A percentile compares a stretch with the other conserved stretches of the same genome.
These are phyloP conservation scores for Limanda limanda DNA, from an alignment of 2,113 vertebrate species.

Conservation along the genomic window DNA sequence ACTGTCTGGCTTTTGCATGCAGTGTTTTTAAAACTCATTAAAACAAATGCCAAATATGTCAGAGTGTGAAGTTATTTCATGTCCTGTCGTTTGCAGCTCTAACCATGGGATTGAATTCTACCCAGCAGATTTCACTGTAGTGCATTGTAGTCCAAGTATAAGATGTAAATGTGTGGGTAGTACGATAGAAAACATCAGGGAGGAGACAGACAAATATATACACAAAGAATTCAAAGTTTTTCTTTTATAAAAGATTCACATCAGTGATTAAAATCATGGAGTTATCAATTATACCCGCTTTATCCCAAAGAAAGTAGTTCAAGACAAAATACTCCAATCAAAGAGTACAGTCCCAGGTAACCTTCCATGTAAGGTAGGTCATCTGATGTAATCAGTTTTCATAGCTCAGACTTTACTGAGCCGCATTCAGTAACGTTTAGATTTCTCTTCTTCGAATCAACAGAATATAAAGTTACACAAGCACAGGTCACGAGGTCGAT, in stretches of 20 bases:
- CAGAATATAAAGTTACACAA: slow-evolving; percentile 11
- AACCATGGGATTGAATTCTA: not conserved
- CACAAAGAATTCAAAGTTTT: slow-evolving; percentile 9
- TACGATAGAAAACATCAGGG: not conserved
- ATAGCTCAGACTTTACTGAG: slow-evolving; percentile 1
- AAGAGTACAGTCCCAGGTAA: slow-evolving; percentile 18
- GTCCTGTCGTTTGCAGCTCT: not conserved
- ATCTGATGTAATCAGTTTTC: slow-evolving; percentile 6
- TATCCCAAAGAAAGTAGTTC: slow-evolving; percentile 26
- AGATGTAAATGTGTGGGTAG: not conserved
- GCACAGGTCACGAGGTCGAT: slow-evolving; percentile 9
- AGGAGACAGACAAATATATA: slow-evolving; percentile 22
- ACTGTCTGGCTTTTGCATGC: slow-evolving; percentile 77
- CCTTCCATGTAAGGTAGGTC: not conserved
- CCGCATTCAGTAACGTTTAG: slow-evolving; percentile 14
- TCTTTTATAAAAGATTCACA: slow-evolving; percentile 66
- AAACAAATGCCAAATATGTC: slow-evolving; percentile 69
- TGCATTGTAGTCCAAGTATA: too few species aligned
- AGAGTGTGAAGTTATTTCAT: slow-evolving; percentile 32
- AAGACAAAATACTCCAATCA: not conserved
- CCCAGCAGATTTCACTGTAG: too few species aligned
- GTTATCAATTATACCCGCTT: slow-evolving; percentile 59
- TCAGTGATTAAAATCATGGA: slow-evolving; percentile 58
- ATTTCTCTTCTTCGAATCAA: slow-evolving; percentile 27
- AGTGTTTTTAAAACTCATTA: slow-evolving; percentile 78